Evolutionary conservation across 2,888 invertebrate species (phyloP).

Genomic region (Amblyteles armatorius): DNA sequence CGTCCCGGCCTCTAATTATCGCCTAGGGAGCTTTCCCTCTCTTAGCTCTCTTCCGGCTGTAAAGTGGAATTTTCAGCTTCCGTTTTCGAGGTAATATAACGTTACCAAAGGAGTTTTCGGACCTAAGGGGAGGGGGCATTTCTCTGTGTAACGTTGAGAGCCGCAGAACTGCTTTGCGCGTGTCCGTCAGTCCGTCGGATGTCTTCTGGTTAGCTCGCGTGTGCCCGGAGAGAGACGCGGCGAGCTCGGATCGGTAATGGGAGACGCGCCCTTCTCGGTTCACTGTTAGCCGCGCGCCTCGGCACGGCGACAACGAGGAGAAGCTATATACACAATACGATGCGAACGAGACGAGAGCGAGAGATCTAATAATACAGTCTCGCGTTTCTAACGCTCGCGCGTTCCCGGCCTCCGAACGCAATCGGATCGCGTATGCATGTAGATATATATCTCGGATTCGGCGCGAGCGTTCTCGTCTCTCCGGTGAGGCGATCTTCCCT

Average conservation of each 20-base stretch:
- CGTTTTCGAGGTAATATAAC: constrained; percentile 25
- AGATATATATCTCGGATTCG: constrained; percentile 52
- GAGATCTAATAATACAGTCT: constrained; percentile 80
- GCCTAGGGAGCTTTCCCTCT: not conserved
- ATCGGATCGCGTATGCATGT: constrained; percentile 75
- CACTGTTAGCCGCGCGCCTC: constrained; percentile 2
- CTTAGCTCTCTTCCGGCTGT: constrained; percentile 2
- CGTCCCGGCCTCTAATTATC: not conserved
- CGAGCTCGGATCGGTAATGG: constrained; percentile 42
- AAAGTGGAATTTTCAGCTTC: constrained; percentile 9
- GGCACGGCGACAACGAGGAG: constrained; percentile 8
- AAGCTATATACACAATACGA: constrained; percentile 3
- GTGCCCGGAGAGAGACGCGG: constrained; percentile 6
- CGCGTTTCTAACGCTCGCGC: constrained; percentile 78
- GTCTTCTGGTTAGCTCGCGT: constrained; percentile 11
- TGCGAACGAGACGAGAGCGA: constrained; percentile 40
- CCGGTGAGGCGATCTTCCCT: constrained; percentile 16
- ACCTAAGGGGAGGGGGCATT: not conserved
- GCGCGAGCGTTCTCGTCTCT: constrained; percentile 23
- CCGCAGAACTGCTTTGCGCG: not conserved
- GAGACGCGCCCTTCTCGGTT: constrained; percentile 53
- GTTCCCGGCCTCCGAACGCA: constrained; percentile 72
- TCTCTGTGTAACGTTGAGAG: constrained; percentile 16
- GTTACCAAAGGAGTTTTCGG: constrained; percentile 20
- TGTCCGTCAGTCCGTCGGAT: constrained; percentile 15